These are phyloP conservation scores for Crossaster papposus DNA, from an alignment of 53 echinoderm and acorn worm species.

Conservation along the genomic window DNA sequence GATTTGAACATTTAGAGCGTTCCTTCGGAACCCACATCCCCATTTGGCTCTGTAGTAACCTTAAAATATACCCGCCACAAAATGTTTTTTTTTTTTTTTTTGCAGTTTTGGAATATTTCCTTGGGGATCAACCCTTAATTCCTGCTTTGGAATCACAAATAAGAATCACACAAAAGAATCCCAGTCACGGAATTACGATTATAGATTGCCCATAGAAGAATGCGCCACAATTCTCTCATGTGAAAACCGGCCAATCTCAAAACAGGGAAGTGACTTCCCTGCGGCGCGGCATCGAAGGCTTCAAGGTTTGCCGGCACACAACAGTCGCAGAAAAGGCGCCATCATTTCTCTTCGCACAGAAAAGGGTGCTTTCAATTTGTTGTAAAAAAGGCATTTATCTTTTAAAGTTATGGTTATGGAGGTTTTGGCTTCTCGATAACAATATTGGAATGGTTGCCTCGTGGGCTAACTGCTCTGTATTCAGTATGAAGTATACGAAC, in stretches of 20 bases:
- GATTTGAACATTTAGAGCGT: too few relatives aligned
- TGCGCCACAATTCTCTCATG: neutral
- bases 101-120: neutral
- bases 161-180: neutral
- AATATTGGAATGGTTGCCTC: neutral
- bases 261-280: neutral
- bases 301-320: neutral
- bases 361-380: neutral
- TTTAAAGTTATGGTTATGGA: neutral
- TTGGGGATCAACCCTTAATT: neutral
- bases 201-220: neutral
- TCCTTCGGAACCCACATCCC: too few relatives aligned
- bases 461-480: slow-evolving; percentile 30
- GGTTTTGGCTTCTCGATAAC: neutral
- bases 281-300: neutral
- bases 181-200: neutral
- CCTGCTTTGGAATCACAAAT: neutral
- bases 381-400: slow-evolving; percentile 12
- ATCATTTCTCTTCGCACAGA: slow-evolving; percentile 33
- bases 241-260: neutral
- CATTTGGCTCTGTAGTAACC: too few relatives aligned
- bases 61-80: too few relatives aligned
- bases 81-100: neutral
- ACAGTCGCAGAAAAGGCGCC: slow-evolving; percentile 8
- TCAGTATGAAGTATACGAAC: slow-evolving; percentile 23